These are phyloP conservation scores for Rhagium mordax DNA, from an alignment of 2,888 invertebrate species.

Conservation along the genomic window DNA sequence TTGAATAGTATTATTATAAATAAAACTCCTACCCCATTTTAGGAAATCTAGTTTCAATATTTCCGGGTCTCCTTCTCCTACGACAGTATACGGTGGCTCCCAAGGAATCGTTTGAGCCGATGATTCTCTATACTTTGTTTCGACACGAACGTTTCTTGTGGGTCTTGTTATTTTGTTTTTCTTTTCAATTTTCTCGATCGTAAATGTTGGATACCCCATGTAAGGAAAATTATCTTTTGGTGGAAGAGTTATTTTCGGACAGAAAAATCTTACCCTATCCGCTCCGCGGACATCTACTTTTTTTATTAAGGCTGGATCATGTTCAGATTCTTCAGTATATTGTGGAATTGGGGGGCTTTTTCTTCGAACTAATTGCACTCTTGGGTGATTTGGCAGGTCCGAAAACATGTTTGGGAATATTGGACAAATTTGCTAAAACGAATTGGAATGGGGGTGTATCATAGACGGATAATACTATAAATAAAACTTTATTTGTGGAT, in stretches of 20 bases:
- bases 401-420: conserved; percentile 76
- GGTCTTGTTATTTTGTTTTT: conserved; percentile 37
- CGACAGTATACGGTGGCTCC: conserved; percentile 77
- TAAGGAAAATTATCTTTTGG: conserved; percentile 52
- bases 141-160: conserved; percentile 67
- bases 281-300: conserved; percentile 56
- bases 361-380: conserved; percentile 70
- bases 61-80: conserved; percentile 74
- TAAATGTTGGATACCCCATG: conserved; percentile 54
- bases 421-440: conserved; percentile 72
- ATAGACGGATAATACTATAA: too few relatives aligned
- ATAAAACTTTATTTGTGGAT: too few relatives aligned
- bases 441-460: too few relatives aligned
- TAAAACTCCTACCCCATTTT: conserved; percentile 64
- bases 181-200: conserved; percentile 50
- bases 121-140: conserved; percentile 83
- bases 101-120: conserved; percentile 86
- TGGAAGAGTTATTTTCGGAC: conserved; percentile 53
- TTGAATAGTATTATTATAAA: background rate
- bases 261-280: conserved; percentile 56
- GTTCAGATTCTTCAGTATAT: conserved; percentile 39
- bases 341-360: conserved; percentile 52
- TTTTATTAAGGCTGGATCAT: conserved; percentile 41
- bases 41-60: conserved; percentile 75
- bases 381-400: conserved; percentile 71